Evolutionary conservation across 2,888 invertebrate species (phyloP).

Genomic region (Pseudococcus viburni): DNA sequence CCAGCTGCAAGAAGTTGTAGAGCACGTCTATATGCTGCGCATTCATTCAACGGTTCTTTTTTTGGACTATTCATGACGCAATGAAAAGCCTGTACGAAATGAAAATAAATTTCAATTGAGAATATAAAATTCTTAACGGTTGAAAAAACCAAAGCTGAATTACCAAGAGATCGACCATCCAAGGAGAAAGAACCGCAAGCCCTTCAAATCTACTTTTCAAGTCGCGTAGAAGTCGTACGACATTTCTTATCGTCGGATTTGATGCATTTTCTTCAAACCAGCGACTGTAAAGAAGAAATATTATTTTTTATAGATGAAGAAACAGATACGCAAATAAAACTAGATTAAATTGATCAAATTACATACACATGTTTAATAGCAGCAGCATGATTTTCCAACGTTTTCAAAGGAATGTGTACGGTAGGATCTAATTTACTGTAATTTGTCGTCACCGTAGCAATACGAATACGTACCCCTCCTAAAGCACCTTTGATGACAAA

Average conservation of each 20-base stretch:
- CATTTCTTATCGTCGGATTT: conserved; percentile 94
- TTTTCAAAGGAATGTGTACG: conserved; percentile 78
- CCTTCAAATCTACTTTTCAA: conserved; percentile 91
- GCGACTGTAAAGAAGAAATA: conserved; percentile 74
- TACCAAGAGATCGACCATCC: conserved; percentile 94
- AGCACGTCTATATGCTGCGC: conserved; percentile 90
- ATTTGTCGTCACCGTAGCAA: conserved; percentile 95
- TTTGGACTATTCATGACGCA: conserved; percentile 97
- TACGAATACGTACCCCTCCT: conserved; percentile 85
- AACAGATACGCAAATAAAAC: not conserved
- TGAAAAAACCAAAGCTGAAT: no score
- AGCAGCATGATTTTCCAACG: conserved; percentile 89
- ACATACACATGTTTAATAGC: conserved; percentile 84
- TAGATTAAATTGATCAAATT: not conserved
- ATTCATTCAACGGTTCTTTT: conserved; percentile 91
- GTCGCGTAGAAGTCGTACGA: conserved; percentile 95
- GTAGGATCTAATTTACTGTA: conserved; percentile 93
- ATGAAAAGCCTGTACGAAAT: conserved; percentile 82
- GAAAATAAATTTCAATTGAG: conserved; percentile 18
- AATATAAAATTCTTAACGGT: no score
- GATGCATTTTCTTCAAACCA: conserved; percentile 99
- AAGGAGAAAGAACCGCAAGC: conserved; percentile 91
- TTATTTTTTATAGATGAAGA: not conserved
- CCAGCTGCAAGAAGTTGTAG: conserved; percentile 94
- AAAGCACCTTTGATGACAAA: conserved; percentile 65